Evolutionary conservation across 2,113 vertebrate species (phyloP).

Genomic region (Leucosticte australis): DNA sequence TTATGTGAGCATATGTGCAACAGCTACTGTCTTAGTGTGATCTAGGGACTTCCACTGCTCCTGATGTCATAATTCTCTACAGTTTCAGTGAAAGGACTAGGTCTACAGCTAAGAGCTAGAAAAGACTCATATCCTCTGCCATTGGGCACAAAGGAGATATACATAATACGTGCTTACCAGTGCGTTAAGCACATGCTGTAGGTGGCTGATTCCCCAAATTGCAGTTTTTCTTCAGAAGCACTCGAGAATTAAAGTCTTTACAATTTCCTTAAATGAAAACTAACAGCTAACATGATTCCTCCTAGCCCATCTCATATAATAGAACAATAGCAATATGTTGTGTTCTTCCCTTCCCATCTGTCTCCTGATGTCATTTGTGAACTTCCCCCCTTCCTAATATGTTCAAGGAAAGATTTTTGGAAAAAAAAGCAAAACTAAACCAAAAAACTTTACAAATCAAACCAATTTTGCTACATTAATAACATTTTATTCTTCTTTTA

Average conservation of each 20-base stretch:
- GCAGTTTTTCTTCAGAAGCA: not conserved
- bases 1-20: not conserved
- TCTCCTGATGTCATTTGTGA: not conserved
- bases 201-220: not conserved
- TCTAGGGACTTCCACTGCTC: not conserved
- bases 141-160: not conserved
- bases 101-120: not conserved
- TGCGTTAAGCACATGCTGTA: not conserved
- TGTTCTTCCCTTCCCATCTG: not conserved
- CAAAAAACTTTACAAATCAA: not conserved
- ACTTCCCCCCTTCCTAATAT: not conserved
- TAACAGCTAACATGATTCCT: not conserved
- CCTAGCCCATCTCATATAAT: not conserved
- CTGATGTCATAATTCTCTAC: not conserved
- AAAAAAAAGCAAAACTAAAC: not conserved
- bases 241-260: not conserved
- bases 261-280: slow-evolving; percentile 2
- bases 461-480: not conserved
- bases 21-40: not conserved
- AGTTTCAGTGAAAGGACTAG: not conserved
- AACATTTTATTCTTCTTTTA: not conserved
- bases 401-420: not conserved
- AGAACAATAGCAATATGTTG: slow-evolving; percentile 6
- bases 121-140: not conserved
- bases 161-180: not conserved